Evolutionary conservation across 30 jellyfish, hydroid and myxozoan genomes (phyloP).

Genomic region (Mastigias papua): DNA sequence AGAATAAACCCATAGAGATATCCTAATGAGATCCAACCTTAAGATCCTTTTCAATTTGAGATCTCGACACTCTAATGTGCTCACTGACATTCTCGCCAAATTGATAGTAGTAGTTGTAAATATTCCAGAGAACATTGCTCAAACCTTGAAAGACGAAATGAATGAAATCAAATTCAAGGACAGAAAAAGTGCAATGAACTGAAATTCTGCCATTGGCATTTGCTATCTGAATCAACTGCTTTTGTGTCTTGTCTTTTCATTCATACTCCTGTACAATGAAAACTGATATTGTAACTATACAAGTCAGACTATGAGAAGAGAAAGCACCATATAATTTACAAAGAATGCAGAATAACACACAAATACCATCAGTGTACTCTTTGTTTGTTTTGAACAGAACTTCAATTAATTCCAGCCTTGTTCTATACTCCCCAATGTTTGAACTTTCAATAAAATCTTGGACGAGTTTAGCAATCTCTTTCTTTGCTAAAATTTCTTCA

Average conservation of each 20-base stretch:
- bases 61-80: slow-evolving; percentile 18
- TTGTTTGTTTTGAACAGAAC: slow-evolving; percentile 14
- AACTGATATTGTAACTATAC: too few relatives aligned
- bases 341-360: not conserved
- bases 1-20: not conserved
- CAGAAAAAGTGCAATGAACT: not conserved
- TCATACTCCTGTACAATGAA: too few relatives aligned
- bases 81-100: slow-evolving; percentile 62
- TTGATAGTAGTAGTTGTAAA: slow-evolving; percentile 71
- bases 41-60: slow-evolving; percentile 89
- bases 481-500: not conserved
- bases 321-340: not conserved
- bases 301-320: not conserved
- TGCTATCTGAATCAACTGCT: too few relatives aligned
- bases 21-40: slow-evolving; percentile 50
- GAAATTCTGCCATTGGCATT: too few relatives aligned
- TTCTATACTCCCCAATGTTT: slow-evolving; percentile 77
- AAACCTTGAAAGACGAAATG: slow-evolving; percentile 35
- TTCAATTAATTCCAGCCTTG: slow-evolving; percentile 77
- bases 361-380: slow-evolving; percentile 7
- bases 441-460: slow-evolving; percentile 85
- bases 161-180: not conserved
- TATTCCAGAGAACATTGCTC: slow-evolving; percentile 68
- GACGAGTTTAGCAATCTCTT: slow-evolving; percentile 55
- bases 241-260: too few relatives aligned